Percentiles rank a stretch among this genome's conserved stretches.
phyloP scores from a whole-genome alignment of 2,888 invertebrate species.

The Acleris holmiana region DNA sequence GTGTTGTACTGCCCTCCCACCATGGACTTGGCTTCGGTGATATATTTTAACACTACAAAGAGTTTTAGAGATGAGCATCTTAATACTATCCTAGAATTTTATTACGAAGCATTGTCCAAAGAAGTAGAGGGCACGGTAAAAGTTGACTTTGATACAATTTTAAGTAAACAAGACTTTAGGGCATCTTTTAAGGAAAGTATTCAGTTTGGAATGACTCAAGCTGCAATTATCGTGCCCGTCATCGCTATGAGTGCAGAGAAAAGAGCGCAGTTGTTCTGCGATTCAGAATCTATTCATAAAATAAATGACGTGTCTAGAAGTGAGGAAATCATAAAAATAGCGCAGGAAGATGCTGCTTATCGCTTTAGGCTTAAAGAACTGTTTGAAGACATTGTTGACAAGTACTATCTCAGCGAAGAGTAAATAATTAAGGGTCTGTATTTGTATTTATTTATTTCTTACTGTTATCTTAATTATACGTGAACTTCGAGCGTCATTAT shows the following conservation, averaged over 20 bases:
- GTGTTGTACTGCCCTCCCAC: constrained; percentile 87
- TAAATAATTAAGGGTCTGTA: neutral
- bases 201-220: constrained; percentile 68
- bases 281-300: constrained; percentile 52
- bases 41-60: constrained; percentile 82
- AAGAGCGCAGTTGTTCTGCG: constrained; percentile 56
- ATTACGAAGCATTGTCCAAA: constrained; percentile 75
- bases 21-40: constrained; percentile 83
- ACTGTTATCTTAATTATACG: too few relatives aligned
- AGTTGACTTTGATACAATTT: constrained; percentile 52
- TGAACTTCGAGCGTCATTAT: too few relatives aligned
- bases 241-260: constrained; percentile 54
- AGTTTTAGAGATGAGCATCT: constrained; percentile 71
- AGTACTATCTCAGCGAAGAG: constrained; percentile 55
- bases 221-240: constrained; percentile 67
- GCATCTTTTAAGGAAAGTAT: constrained; percentile 62
- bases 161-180: constrained; percentile 49
- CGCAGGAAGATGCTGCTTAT: constrained; percentile 57
- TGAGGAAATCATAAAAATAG: constrained; percentile 61
- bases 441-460: neutral
- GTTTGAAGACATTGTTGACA: constrained; percentile 83
- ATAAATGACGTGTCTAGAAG: constrained; percentile 62
- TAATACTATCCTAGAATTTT: constrained; percentile 75
- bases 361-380: constrained; percentile 77
- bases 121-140: constrained; percentile 62